Conservation (phyloP, 2,888 invertebrate species). For the Cheilosia scutellata region DNA sequence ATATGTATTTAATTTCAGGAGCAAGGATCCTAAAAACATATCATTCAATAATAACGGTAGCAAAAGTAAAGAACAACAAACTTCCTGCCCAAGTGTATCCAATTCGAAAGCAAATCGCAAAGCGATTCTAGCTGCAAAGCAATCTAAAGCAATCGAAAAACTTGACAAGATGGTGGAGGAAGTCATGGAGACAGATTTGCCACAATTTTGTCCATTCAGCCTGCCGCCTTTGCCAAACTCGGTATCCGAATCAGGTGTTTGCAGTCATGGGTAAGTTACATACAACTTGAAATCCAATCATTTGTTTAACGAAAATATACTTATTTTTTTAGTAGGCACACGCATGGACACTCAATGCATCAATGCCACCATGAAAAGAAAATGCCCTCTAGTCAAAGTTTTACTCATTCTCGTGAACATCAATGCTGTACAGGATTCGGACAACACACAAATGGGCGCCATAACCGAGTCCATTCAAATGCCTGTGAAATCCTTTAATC, state of each 20-base stretch:
- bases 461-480: constrained; percentile 83
- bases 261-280: constrained; percentile 81
- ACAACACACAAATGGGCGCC: constrained; percentile 80
- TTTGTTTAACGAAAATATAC: background rate
- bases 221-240: constrained; percentile 82
- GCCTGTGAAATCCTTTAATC: constrained; percentile 82
- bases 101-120: constrained; percentile 82
- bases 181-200: constrained; percentile 82
- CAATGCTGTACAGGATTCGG: constrained; percentile 83
- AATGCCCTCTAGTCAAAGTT: constrained; percentile 83
- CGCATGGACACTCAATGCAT: constrained; percentile 77
- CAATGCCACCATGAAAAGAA: constrained; percentile 79
- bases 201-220: constrained; percentile 80
- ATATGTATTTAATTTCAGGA: constrained; percentile 28
- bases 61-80: constrained; percentile 79
- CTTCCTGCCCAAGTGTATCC: constrained; percentile 79
- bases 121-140: constrained; percentile 82
- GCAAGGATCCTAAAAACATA: constrained; percentile 64
- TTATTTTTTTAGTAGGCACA: constrained; percentile 73
- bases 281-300: background rate
- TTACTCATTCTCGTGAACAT: constrained; percentile 81
- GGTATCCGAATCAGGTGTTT: constrained; percentile 82
- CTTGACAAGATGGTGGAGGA: constrained; percentile 84
- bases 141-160: constrained; percentile 83
- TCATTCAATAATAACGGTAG: constrained; percentile 76